Base-by-base conservation (phyloP, 2,113 vertebrate genomes). In the Syrrhaptes paradoxus region DNA sequence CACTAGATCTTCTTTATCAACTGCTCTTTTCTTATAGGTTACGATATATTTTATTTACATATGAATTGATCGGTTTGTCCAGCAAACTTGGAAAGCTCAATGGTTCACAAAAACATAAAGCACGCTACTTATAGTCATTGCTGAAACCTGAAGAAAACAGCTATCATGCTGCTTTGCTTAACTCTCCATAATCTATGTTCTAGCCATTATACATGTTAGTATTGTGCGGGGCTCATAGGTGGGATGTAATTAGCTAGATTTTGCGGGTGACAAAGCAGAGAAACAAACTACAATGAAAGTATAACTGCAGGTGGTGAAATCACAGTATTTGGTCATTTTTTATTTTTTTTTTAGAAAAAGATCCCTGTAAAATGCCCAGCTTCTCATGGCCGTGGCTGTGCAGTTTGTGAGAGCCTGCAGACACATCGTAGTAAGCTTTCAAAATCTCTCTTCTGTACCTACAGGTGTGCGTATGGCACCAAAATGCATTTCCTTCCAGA, bases 21-120 rank as follows among this genome's bases (percentile, higher is more conserved):
- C 97, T 98, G 97, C 97, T 98, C 97, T 98, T 98, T 98, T 97
- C 96, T 97, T 95, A 95, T 95, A 90, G 92, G 90, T 80, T 80
- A 67, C 15, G 62, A 85, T 97, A 97, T 94, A 92, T 98, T 98
- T 97, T 97, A 97, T 98, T 97, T 97, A 96, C 97, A 98, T 95
- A 96, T 95, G 88, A 94, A 97, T 96, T 95, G 85, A 93, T 70
- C 34, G 19, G 86, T 95, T 97, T 94, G 54, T 90, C n/a, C 17
- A 0, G 68, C 59, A 90, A 96, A 87, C 78, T 71, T 84, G 83
- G 94, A 67, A 77, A 94, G 86, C 82, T 49, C 31, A 72, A 11
- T 57, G 70, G 68, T 90, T 54, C 28, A 16, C 59, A 96, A 94
- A 89, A 84, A 76, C 67, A 34, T 90, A 95, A 95, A 80, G 66